These are phyloP conservation scores for Drosophila mettleri DNA, from an alignment of 2,888 invertebrate genomes.

Conservation along the genomic window DNA sequence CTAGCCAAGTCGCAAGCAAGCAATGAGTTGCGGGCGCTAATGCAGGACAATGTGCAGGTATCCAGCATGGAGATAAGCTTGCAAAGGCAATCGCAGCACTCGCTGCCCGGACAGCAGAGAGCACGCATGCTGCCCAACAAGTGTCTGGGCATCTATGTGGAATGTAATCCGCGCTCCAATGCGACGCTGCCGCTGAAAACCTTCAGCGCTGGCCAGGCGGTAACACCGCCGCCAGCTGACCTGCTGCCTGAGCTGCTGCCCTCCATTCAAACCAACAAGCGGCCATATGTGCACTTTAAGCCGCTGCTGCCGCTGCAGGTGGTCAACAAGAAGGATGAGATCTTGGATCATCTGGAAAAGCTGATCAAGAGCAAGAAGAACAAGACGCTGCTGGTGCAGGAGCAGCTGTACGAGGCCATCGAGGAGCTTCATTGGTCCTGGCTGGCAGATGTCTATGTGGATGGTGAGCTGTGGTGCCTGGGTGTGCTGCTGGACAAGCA, in stretches of 20 bases:
- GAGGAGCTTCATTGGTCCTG: constrained; percentile 88
- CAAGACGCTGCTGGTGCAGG: constrained; percentile 75
- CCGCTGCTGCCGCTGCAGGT: constrained; percentile 59
- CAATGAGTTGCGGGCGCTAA: constrained; percentile 36
- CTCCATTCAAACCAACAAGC: constrained; percentile 58
- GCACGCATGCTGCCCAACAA: constrained; percentile 55
- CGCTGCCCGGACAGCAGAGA: constrained; percentile 43
- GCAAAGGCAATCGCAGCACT: constrained; percentile 8
- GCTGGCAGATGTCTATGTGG: constrained; percentile 90
- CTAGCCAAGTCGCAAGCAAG: constrained; percentile 39
- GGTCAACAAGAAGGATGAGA: constrained; percentile 73
- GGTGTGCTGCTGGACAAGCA: constrained; percentile 88
- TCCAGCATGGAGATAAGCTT: constrained; percentile 37
- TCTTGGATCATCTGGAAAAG: constrained; percentile 71
- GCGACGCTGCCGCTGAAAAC: constrained; percentile 74
- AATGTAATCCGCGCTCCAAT: constrained; percentile 80
- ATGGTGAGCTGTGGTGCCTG: constrained; percentile 89
- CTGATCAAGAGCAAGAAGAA: constrained; percentile 79
- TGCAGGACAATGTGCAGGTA: constrained; percentile 73
- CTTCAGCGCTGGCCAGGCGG: constrained; percentile 72
- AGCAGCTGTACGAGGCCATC: constrained; percentile 79
- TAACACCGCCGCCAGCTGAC: constrained; percentile 37
- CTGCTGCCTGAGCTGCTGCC: constrained; percentile 61
- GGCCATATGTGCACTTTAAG: constrained; percentile 76
- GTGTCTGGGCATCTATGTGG: constrained; percentile 82